phyloP scores from a whole-genome alignment of 2,113 vertebrate species.

The Athene noctua region DNA sequence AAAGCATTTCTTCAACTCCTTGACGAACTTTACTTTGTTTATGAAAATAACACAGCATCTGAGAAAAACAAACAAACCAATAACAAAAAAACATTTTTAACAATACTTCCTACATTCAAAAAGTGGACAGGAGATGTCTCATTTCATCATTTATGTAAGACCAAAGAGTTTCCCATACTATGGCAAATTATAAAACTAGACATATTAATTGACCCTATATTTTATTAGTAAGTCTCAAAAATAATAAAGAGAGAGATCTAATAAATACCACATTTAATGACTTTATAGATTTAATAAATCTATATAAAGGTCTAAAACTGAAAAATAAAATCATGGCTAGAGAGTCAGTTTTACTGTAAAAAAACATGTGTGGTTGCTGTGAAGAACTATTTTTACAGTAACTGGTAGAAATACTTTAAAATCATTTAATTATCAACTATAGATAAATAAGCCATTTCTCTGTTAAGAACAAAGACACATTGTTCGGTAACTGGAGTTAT shows the following conservation, averaged over 20 bases:
- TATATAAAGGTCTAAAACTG: background rate
- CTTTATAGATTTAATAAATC: background rate
- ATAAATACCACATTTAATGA: background rate
- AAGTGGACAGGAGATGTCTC: background rate
- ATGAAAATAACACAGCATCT: slow-evolving; percentile 91
- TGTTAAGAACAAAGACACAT: background rate
- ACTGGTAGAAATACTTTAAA: background rate
- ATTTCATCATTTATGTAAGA: background rate
- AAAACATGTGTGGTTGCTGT: background rate
- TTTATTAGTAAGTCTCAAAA: background rate
- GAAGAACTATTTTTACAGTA: background rate
- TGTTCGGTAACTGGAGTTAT: background rate
- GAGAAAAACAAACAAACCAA: background rate
- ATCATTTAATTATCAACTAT: background rate
- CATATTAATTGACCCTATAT: background rate
- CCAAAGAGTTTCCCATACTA: background rate
- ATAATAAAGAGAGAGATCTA: background rate
- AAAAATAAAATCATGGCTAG: background rate
- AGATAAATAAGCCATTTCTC: background rate
- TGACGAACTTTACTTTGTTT: slow-evolving; percentile 81
- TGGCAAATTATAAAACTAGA: background rate
- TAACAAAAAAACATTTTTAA: background rate
- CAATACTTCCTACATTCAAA: background rate
- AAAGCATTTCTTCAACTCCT: slow-evolving; percentile 89
- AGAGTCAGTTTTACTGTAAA: background rate